A percentile compares a stretch with the other conserved stretches of the same genome.
These are phyloP conservation scores for Synanthedon tipuliformis DNA, from an alignment of 2,888 invertebrate genomes.

Conservation along the genomic window DNA sequence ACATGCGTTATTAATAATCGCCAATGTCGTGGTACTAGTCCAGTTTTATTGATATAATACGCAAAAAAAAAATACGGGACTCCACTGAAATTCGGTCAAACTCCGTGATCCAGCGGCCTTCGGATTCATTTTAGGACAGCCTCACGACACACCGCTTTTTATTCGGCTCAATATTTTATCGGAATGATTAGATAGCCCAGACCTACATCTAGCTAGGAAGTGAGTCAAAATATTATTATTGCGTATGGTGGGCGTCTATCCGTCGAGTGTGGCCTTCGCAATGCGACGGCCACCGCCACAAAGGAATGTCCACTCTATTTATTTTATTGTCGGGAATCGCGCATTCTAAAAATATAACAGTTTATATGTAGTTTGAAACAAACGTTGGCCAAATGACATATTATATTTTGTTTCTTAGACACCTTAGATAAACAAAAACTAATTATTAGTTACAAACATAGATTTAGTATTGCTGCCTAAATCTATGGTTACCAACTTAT, in stretches of 20 bases:
- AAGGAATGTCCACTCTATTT: slow-evolving; percentile 35
- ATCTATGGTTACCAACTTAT: too few species aligned
- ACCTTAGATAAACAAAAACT: too few species aligned
- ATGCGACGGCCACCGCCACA: slow-evolving; percentile 14
- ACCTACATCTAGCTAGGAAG: slow-evolving; percentile 35
- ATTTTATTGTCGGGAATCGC: slow-evolving; percentile 2
- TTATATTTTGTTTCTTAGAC: background rate
- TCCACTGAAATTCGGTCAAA: too few species aligned
- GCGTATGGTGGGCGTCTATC: slow-evolving; percentile 30
- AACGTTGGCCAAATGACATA: slow-evolving; percentile 1
- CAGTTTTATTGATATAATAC: too few species aligned
- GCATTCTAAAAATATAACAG: background rate
- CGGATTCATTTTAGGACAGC: too few species aligned
- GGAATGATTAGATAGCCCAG: slow-evolving; percentile 11
- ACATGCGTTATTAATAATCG: too few species aligned
- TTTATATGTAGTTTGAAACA: slow-evolving; percentile 1
- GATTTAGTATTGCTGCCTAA: too few species aligned
- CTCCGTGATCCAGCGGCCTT: too few species aligned
- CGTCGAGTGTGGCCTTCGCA: slow-evolving; percentile 30
- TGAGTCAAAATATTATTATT: slow-evolving; percentile 40
- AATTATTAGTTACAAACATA: background rate
- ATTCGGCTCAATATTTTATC: too few species aligned
- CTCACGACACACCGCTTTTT: too few species aligned
- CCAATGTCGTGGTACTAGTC: too few species aligned
- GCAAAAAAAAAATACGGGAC: too few species aligned